These are phyloP conservation scores for Acyrthosiphon pisum DNA, from an alignment of 1,140 invertebrate genomes.

Conservation along the genomic window DNA sequence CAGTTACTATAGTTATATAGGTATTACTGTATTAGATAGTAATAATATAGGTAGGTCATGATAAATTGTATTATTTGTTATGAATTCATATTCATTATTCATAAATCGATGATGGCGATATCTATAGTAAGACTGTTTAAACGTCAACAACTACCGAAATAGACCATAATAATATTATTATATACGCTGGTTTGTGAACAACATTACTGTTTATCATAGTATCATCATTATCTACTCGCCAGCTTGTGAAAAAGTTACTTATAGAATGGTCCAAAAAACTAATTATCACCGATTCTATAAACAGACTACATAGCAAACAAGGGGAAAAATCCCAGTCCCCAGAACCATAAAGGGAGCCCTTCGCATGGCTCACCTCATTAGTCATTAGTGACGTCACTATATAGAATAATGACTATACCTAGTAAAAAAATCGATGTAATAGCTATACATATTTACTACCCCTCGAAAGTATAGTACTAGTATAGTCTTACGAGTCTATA, in stretches of 20 bases:
- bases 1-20: neutral
- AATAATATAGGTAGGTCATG: neutral
- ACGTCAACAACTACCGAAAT: neutral
- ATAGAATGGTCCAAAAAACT: neutral
- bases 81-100: too few relatives aligned
- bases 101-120: too few relatives aligned
- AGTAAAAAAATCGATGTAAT: neutral
- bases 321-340: neutral
- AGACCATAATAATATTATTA: too few relatives aligned
- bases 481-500: neutral
- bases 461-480: neutral
- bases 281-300: neutral
- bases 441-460: neutral
- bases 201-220: neutral
- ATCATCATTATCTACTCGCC: neutral
- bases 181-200: neutral
- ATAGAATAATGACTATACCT: too few relatives aligned
- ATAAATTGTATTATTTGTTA: neutral
- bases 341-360: neutral
- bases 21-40: too few relatives aligned
- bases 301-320: neutral
- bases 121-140: neutral
- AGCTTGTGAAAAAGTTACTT: neutral
- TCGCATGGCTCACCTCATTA: too few relatives aligned
- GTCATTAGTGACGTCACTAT: too few relatives aligned